Evolutionary conservation across 2,797 vertebrate genomes (phyloP).

Genomic region (Furcifer pardalis): DNA sequence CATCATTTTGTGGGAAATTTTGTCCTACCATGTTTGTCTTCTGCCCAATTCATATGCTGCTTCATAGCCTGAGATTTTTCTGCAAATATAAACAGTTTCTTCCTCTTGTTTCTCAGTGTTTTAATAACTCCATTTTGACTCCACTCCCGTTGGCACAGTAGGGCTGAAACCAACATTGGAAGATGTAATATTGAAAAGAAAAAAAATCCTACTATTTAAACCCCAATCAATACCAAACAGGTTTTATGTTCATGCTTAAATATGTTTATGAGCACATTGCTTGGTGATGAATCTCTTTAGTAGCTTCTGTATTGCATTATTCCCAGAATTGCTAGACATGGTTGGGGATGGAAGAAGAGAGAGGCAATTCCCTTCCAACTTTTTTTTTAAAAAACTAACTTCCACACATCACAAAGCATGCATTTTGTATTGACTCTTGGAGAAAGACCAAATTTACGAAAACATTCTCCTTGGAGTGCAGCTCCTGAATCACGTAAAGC

Average conservation of each 20-base stretch:
- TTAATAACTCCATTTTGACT: background rate
- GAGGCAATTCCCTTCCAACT: conserved; percentile 6
- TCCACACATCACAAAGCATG: conserved; percentile 44
- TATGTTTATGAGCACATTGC: background rate
- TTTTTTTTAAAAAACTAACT: no score
- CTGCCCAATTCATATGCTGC: no score
- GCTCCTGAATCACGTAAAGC: conserved; percentile 77
- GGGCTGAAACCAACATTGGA: background rate
- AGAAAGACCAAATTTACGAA: conserved; percentile 70
- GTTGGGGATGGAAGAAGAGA: background rate
- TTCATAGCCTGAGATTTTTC: no score
- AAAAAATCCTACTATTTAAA: background rate
- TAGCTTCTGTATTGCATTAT: background rate
- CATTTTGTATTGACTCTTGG: conserved; percentile 42
- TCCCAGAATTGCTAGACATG: background rate
- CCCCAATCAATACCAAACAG: background rate
- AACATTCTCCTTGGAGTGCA: conserved; percentile 73
- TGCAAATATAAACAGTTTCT: no score
- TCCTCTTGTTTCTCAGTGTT: no score
- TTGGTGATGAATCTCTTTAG: background rate
- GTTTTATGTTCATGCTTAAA: background rate
- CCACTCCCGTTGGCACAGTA: background rate
- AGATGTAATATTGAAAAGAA: background rate
- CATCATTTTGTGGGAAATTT: no score
- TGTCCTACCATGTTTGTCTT: no score